Evolutionary conservation across 2,888 invertebrate species (phyloP), one percentile per base, ranked within the genome.

Genomic region (Apoda limacodes): DNA sequence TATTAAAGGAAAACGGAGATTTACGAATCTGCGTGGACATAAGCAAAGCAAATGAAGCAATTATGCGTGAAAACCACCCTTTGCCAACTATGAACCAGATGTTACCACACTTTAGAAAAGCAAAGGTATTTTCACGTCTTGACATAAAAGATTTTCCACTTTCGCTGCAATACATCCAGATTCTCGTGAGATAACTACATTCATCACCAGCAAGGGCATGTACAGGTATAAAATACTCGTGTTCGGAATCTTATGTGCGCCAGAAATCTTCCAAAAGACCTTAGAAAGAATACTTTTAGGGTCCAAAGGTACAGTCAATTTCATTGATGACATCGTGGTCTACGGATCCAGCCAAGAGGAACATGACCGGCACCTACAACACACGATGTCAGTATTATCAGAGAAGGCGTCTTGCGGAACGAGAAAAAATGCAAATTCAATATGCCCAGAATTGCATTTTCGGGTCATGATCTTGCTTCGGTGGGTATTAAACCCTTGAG

Each of bases 1-100:
- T 48, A 7, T 13, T 52, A 1, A 52, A 52, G 27, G 37, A 32
- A 1, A 31, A 42, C 17, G 46, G 43, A 0, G 49, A 49, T 1
- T 1, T 53, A 2, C 35, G 50, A 1, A 2, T 52, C 0, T 55
- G 52, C 28, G 33, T 52, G 0, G 50, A 52, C 19, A 51, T 49
- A 51, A 11, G 40, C 47, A 57, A 59, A 14, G 50, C 50, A 0
- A 52, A 53, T 29, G 2, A 2, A 2, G 49, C 50, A 0, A 52
- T 51, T 1, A 3, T 35, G 2, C 13, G 49, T 2, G 51, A 55
- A 31, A 53, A 51, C 3, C 50, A 52, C 12, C 50, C 49, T 2
- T 22, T 52, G 13, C 48, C 51, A 0, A 30, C 32, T 1, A 52
- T 51, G 49, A 50, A 46, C n/a, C n/a, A n/a, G n/a, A n/a, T n/a